These are phyloP conservation scores for Nomada fabriciana DNA, from an alignment of 2,888 invertebrate species.

Conservation along the genomic window DNA sequence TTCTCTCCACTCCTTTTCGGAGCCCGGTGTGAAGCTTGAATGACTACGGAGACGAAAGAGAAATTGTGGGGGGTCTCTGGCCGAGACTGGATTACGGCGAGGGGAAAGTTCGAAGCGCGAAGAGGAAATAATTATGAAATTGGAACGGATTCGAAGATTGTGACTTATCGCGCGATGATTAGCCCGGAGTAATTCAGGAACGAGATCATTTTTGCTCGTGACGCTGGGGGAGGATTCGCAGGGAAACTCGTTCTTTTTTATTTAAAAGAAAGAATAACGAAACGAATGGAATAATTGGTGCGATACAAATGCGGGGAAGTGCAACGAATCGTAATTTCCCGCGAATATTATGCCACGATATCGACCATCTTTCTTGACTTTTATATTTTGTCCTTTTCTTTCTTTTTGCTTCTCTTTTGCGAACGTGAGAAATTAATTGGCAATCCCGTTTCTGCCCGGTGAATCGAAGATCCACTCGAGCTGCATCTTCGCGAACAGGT, in stretches of 20 bases:
- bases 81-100: neutral
- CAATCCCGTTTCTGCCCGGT: slow-evolving; percentile 10
- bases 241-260: neutral
- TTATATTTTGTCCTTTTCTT: neutral
- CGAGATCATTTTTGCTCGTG: too few species aligned
- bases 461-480: slow-evolving; percentile 46
- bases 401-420: neutral
- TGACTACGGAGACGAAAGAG: neutral
- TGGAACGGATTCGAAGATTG: neutral
- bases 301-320: neutral
- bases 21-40: neutral
- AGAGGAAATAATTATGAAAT: slow-evolving; percentile 9
- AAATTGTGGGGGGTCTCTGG: neutral
- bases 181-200: slow-evolving; percentile 25
- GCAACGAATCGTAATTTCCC: slow-evolving; percentile 1
- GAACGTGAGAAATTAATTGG: slow-evolving; percentile 37
- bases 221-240: too few species aligned
- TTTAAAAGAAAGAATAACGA: neutral
- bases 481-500: slow-evolving; percentile 51
- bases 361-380: neutral
- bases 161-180: slow-evolving; percentile 16
- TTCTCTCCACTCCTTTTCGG: neutral
- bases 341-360: neutral
- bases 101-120: slow-evolving; percentile 6
- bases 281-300: too few species aligned